A percentile compares a stretch with the other conserved stretches of the same genome.
Conservation (phyloP, 2,888 invertebrate genomes). For the Lasioglossum oenotherae region DNA sequence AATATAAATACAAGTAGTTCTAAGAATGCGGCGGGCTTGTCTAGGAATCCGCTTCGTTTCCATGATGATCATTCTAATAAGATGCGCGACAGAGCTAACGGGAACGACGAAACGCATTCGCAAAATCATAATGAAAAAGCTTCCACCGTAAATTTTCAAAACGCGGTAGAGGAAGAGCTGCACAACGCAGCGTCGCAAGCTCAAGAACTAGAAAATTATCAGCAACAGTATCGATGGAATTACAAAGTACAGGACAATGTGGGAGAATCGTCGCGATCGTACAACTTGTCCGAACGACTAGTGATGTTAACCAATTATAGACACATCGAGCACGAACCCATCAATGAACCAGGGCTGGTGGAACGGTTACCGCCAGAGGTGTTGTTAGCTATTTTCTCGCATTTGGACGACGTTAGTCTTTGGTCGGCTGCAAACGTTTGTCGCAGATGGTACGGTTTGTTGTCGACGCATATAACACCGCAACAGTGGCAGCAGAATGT, state of each 20-base stretch:
- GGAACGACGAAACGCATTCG: slow-evolving; percentile 15
- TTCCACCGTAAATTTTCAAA: slow-evolving; percentile 48
- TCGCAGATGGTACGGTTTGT: slow-evolving; percentile 92
- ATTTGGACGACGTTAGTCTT: slow-evolving; percentile 95
- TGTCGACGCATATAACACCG: slow-evolving; percentile 91
- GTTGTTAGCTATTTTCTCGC: slow-evolving; percentile 93
- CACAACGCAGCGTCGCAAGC: slow-evolving; percentile 60
- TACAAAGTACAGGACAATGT: slow-evolving; percentile 67
- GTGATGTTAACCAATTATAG: slow-evolving; percentile 86
- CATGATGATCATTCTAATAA: slow-evolving; percentile 15
- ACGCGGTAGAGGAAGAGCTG: slow-evolving; percentile 72
- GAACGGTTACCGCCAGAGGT: slow-evolving; percentile 92
- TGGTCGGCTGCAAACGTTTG: slow-evolving; percentile 96
- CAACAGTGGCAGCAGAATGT: slow-evolving; percentile 93
- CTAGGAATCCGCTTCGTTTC: slow-evolving; percentile 15
- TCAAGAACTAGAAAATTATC: slow-evolving; percentile 64
- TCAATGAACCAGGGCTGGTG: slow-evolving; percentile 87
- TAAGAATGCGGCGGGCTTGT: slow-evolving; percentile 22
- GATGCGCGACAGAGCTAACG: slow-evolving; percentile 39
- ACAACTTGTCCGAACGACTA: slow-evolving; percentile 87
- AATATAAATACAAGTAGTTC: slow-evolving; percentile 29
- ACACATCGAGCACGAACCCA: slow-evolving; percentile 78
- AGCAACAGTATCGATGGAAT: slow-evolving; percentile 65
- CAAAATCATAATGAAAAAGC: slow-evolving; percentile 39
- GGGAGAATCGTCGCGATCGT: slow-evolving; percentile 85